Conservation (phyloP, 23 tunicate genomes). For the Trididemnum clinides region DNA sequence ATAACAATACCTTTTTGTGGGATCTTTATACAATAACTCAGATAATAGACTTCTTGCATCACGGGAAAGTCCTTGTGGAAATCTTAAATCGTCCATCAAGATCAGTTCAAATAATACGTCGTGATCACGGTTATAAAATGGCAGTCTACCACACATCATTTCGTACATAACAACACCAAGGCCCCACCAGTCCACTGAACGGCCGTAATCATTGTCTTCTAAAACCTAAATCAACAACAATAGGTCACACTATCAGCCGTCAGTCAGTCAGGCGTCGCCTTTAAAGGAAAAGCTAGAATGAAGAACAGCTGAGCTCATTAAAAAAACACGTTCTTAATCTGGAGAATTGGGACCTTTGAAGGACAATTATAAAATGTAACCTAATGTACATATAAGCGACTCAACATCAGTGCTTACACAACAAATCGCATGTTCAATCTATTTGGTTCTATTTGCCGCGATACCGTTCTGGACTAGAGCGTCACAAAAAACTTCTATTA, state of each 20-base stretch:
- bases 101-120: conserved; percentile 85
- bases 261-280: background rate
- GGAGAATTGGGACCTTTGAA: no score
- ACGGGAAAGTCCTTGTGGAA: conserved; percentile 58
- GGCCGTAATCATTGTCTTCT: conserved; percentile 94
- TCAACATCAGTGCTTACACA: no score
- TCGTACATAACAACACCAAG: conserved; percentile 95
- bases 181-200: conserved; percentile 98
- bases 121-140: conserved; percentile 88
- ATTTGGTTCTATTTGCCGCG: no score
- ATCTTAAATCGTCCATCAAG: conserved; percentile 72
- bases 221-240: conserved; percentile 46
- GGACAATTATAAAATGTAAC: no score
- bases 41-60: conserved; percentile 66
- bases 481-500: no score
- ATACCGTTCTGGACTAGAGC: no score
- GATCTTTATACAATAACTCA: conserved; percentile 74
- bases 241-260: background rate
- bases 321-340: no score
- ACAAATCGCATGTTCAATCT: no score
- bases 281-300: background rate
- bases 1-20: conserved; percentile 51
- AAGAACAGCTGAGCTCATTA: no score
- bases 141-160: conserved; percentile 96
- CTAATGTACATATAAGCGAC: no score